Evolutionary conservation across 1,140 invertebrate genomes (phyloP), one percentile per base, ranked within the genome.

Genomic region (Spodoptera litura): DNA sequence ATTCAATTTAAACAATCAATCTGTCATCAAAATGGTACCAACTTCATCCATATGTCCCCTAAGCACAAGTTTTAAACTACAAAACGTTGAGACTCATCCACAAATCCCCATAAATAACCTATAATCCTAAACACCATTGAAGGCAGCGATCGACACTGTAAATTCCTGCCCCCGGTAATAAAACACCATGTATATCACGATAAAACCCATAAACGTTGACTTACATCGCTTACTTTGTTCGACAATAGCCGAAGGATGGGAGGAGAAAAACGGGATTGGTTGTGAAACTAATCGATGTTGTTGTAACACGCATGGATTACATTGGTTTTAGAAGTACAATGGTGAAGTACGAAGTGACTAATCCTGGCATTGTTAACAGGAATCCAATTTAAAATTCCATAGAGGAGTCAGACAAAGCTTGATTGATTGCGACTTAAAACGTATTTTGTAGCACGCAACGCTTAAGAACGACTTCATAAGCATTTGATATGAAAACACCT

Each of bases 311-410:
- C 31, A 64, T 27, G 59, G 44, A 49, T 27, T 44, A 49, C 20
- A 71, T 6, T 12, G 11, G 44, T 62, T 66, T 79, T 64, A 68
- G 38, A 38, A 64, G 83, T 89, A 89, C 85, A 72, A 38, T 61
- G 79, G 62, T 81, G 75, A 85, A 87, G 87, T 87, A 83, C 74
- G 66, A 71, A 62, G 81, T 78, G 71, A 83, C 84, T 93, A 94
- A 94, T 92, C 92, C 92, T 20, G 80, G 87, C 87, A 94, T 94
- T 94, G 92, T 94, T 88, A 88, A 88, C 86, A 85, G 85, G 82
- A 88, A 91, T 91, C 88, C 90, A 94, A 93, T 94, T 94, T 91
- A 91, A 94, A 92, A 90, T 91, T 86, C 88, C 87, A 91, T 88
- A 88, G 86, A 88, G 81, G 72, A 82, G 70, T 80, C 88, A 81